Conservation (phyloP, 1,140 invertebrate species). For the Drosophila virilis region DNA sequence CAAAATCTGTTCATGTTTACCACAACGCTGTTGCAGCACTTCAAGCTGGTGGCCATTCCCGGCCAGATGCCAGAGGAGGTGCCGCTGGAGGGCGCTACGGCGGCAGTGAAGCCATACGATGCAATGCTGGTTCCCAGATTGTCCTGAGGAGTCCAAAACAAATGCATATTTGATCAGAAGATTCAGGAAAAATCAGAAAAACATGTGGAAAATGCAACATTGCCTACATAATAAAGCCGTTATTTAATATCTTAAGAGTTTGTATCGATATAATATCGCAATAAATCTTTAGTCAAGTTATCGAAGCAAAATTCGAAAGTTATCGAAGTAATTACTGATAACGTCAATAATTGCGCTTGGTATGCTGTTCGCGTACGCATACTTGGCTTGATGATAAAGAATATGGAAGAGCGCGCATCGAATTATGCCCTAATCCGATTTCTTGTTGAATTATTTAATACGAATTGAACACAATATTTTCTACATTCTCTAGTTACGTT, state of each 20-base stretch:
- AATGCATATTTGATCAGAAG: background rate
- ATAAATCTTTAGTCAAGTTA: background rate
- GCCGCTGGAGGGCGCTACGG: slow-evolving; percentile 90
- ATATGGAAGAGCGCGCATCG: background rate
- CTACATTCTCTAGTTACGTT: slow-evolving; percentile 70
- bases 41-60: slow-evolving; percentile 88
- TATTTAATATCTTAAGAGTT: background rate
- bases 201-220: background rate
- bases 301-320: background rate
- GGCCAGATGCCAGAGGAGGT: slow-evolving; percentile 87
- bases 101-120: slow-evolving; percentile 89
- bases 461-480: slow-evolving; percentile 36
- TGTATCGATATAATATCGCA: slow-evolving; percentile 1
- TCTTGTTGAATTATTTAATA: slow-evolving; percentile 24
- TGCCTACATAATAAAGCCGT: background rate
- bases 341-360: background rate
- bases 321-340: background rate
- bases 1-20: slow-evolving; percentile 94
- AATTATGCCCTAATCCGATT: slow-evolving; percentile 23
- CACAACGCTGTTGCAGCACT: slow-evolving; percentile 91
- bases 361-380: background rate
- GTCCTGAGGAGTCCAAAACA: background rate
- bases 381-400: background rate
- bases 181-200: background rate
- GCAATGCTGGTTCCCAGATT: slow-evolving; percentile 85